These are phyloP conservation scores for Anthoptus insignis DNA, from an alignment of 2,888 invertebrate species.

Conservation along the genomic window DNA sequence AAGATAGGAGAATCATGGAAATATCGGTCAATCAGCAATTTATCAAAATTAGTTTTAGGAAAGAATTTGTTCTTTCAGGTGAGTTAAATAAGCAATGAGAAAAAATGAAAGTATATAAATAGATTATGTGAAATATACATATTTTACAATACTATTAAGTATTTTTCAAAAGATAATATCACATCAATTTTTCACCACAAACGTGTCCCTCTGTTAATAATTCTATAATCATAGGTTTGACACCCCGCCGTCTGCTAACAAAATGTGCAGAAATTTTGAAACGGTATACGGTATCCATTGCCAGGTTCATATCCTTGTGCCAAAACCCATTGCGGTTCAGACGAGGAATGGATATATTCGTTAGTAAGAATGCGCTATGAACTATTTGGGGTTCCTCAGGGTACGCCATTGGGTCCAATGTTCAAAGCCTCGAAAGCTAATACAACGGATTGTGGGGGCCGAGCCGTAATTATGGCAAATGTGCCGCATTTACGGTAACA, in stretches of 20 bases:
- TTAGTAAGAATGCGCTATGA: slow-evolving; percentile 26
- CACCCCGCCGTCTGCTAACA: slow-evolving; percentile 60
- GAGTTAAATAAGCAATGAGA: no score
- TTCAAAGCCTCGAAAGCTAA: slow-evolving; percentile 70
- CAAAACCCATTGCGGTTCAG: background rate
- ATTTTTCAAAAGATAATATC: slow-evolving; percentile 26
- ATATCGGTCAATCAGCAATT: slow-evolving; percentile 23
- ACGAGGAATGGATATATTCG: slow-evolving; percentile 8
- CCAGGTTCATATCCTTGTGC: background rate
- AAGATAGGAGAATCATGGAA: slow-evolving; percentile 33
- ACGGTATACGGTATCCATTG: slow-evolving; percentile 6
- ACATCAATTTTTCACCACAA: slow-evolving; percentile 73
- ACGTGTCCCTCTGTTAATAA: slow-evolving; percentile 74
- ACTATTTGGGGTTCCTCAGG: slow-evolving; percentile 49
- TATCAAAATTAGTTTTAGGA: background rate
- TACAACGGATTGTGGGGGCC: slow-evolving; percentile 74
- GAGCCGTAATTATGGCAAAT: slow-evolving; percentile 81
- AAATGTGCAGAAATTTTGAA: slow-evolving; percentile 24
- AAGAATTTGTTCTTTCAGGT: background rate
- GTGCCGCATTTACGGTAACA: slow-evolving; percentile 74
- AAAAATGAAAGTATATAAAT: no score
- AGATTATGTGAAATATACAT: no score
- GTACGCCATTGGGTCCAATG: slow-evolving; percentile 58
- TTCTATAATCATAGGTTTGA: slow-evolving; percentile 82
- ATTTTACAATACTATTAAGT: no score